phyloP scores from a whole-genome alignment of 2,888 invertebrate genomes.

The Synanthedon formicaeformis region DNA sequence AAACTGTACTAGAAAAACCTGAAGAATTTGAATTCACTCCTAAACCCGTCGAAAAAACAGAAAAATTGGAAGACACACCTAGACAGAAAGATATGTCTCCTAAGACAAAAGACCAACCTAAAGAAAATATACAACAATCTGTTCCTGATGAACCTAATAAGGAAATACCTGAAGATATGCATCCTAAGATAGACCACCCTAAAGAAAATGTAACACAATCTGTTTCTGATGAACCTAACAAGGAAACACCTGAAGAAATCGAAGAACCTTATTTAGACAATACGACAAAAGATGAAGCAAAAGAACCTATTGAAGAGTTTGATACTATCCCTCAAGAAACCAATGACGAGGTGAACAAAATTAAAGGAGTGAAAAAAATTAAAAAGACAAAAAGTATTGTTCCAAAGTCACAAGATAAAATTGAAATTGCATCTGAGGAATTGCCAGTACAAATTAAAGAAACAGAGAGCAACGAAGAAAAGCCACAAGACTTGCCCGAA shows the following conservation, averaged over 20 bases:
- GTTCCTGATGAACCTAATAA: no score
- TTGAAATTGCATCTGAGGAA: not conserved
- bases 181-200: no score
- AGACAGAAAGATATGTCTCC: no score
- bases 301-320: not conserved
- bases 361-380: not conserved
- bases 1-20: constrained; percentile 64
- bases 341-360: not conserved
- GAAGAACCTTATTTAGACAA: not conserved
- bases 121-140: no score
- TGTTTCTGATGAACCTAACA: no score
- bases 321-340: not conserved
- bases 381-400: not conserved
- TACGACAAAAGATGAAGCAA: not conserved
- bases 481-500: not conserved
- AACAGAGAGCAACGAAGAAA: not conserved
- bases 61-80: constrained; percentile 9
- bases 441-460: not conserved
- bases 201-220: no score
- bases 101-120: no score
- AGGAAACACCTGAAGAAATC: not conserved
- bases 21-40: constrained; percentile 27
- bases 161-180: not conserved
- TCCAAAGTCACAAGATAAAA: not conserved
- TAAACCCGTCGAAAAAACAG: constrained; percentile 24